A percentile compares a stretch with the other conserved stretches of the same genome.
phyloP scores from a whole-genome alignment of 2,797 vertebrate genomes.

The Melopsittacus undulatus region DNA sequence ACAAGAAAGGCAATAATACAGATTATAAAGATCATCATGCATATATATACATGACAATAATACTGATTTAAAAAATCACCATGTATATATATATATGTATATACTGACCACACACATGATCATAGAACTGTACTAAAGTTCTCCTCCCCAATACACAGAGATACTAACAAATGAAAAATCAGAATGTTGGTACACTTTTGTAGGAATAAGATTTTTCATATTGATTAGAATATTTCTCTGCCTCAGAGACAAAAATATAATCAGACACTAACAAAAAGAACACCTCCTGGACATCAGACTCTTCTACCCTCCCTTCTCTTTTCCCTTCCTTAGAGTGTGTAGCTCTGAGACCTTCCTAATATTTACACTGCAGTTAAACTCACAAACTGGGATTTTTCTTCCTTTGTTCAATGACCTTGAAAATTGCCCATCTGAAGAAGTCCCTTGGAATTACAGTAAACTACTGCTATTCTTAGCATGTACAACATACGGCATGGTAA shows the following conservation, averaged over 20 bases:
- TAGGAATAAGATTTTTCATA: background rate
- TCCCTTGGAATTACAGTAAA: background rate
- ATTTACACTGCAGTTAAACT: background rate
- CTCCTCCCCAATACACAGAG: rapidly evolving
- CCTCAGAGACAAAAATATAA: background rate
- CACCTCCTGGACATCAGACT: background rate
- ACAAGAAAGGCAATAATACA: background rate
- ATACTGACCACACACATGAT: background rate
- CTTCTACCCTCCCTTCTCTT: background rate
- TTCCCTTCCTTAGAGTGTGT: background rate
- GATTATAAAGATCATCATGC: background rate
- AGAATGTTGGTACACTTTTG: background rate
- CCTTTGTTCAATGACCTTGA: background rate
- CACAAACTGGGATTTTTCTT: background rate
- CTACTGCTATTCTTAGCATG: background rate
- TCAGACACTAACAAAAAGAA: background rate
- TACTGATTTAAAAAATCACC: background rate
- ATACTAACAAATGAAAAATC: background rate
- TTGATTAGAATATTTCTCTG: background rate
- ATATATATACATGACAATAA: background rate
- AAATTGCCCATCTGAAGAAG: background rate
- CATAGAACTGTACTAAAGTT: background rate
- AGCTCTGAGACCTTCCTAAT: background rate
- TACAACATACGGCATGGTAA: background rate
- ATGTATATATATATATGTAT: rapidly evolving